Conservation (phyloP, 2,797 vertebrate genomes). For the Spinibarbus caldwelli region DNA sequence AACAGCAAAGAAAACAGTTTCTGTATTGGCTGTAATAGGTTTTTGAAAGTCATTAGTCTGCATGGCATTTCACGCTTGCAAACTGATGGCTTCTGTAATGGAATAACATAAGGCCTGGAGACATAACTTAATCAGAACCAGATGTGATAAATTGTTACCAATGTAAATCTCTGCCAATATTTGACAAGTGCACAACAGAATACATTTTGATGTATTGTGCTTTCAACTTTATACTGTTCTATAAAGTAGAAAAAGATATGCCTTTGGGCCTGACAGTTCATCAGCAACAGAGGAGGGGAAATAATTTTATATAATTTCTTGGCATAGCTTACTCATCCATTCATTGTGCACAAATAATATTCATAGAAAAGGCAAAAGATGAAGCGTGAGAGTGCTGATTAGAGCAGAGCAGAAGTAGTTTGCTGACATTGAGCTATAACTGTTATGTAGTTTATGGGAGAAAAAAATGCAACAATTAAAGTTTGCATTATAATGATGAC, state of each 20-base stretch:
- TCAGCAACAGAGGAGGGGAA: constrained; percentile 1
- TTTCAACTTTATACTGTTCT: constrained; percentile 42
- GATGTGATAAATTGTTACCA: constrained; percentile 56
- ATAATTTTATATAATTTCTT: constrained; percentile 22
- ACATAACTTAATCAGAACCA: constrained; percentile 48
- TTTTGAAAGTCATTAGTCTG: not conserved
- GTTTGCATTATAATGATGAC: constrained; percentile 74
- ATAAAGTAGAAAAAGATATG: constrained; percentile 44
- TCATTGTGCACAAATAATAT: constrained; percentile 47
- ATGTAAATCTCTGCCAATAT: constrained; percentile 55
- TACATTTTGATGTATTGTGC: constrained; percentile 63
- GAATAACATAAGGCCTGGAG: not conserved
- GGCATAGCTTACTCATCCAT: constrained; percentile 50
- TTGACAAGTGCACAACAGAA: constrained; percentile 67
- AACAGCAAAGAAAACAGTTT: not conserved
- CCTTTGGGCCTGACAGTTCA: not conserved
- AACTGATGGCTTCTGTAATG: constrained; percentile 19
- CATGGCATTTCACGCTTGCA: not conserved
- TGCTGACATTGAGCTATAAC: constrained; percentile 72
- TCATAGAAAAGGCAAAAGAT: constrained; percentile 57
- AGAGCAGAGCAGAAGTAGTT: constrained; percentile 11
- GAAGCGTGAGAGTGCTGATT: constrained; percentile 4
- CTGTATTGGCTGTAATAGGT: constrained; percentile 8
- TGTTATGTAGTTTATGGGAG: constrained; percentile 74
- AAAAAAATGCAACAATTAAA: constrained; percentile 70